phyloP scores from a whole-genome alignment of 1,140 invertebrate species.

The Caenorhabditis elegans region WBcel235 BX284605.5:10103501-10104000 shows the following conservation, averaged over 20 bases:
- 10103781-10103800: slow-evolving; percentile 25
- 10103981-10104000: not conserved
- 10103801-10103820: slow-evolving; percentile 36
- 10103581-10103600: slow-evolving; percentile 41
- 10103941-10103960: not conserved
- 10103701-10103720: slow-evolving; percentile 39
- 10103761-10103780: too few relatives aligned
- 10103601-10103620: slow-evolving; percentile 29
- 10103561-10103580: slow-evolving; percentile 40
- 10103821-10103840: slow-evolving; percentile 26
- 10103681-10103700: not conserved
- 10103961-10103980: not conserved
- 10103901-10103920: not conserved
- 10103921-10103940: not conserved
- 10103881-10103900: not conserved
- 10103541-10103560: slow-evolving; percentile 16
- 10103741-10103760: not conserved
- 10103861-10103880: not conserved
- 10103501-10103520: slow-evolving; percentile 43
- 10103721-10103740: not conserved
- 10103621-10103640: slow-evolving; percentile 22
- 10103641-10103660: slow-evolving; percentile 36
- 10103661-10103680: slow-evolving; percentile 43
- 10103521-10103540: slow-evolving; percentile 27
- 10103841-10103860: not conserved